Base-by-base conservation (phyloP, 2,888 invertebrate genomes). In the Geotrupes spiniger region DNA sequence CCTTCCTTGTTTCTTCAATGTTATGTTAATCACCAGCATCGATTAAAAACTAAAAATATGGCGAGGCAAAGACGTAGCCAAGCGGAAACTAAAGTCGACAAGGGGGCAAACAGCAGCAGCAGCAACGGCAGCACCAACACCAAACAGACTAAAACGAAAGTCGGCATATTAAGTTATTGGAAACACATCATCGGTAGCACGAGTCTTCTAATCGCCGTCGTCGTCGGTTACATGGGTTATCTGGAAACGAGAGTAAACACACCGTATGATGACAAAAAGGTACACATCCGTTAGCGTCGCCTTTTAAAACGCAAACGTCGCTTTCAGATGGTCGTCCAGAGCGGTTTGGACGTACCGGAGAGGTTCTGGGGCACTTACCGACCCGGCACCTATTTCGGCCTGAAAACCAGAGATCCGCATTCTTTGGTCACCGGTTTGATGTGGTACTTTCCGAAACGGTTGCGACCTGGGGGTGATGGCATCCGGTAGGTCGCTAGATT, bases 301-400 rank as follows among this genome's bases (percentile, higher is more conserved):
- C 28, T 17, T 10, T 26, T 46, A 21, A 21, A 21, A 21, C 6
- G 21, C n/a, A 9, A 12, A 2, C 8, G 16, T 11, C 46, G 28
- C 36, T 41, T 60, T 51, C 57, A 88, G 87, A 84, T 90, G 58
- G 88, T 92, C 0, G 66, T 73, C 40, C 76, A 78, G 41, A 76
- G 81, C n/a, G 89, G 88, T 0, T 66, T 89, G 29, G 82, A 84
- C 39, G 80, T 87, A 2, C 84, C 87, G 0, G 86, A 89, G 8
- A 78, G 85, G 31, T 93, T 87, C 73, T 99, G 99, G 99, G 98
- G 98, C 5, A 85, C 89, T 0, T 98, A 97, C 70, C 74, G 95
- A 15, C 85, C 95, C 0, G 89, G 91, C 0, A 81, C 85, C 1
- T 96, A 96, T 72, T 86, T 96, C 70, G 96, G 95, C 0, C 74